These are phyloP conservation scores for Sycophila sp. DNA, from an alignment of 1,140 invertebrate species.

Conservation along the genomic window DNA sequence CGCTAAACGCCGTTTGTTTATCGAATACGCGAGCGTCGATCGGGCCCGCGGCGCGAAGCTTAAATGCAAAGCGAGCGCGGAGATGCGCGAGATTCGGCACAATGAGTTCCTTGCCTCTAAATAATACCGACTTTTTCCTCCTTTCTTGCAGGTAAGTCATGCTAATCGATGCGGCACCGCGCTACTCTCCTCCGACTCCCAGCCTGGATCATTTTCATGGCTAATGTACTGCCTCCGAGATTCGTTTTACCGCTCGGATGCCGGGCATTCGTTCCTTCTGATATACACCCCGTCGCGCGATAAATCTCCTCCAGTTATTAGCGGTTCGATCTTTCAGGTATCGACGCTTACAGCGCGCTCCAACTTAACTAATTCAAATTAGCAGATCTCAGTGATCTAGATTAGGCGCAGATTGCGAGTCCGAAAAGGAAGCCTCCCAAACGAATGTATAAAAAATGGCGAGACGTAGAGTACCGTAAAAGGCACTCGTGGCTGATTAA, in stretches of 20 bases:
- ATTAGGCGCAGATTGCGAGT: too few relatives aligned
- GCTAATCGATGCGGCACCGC: constrained; percentile 18
- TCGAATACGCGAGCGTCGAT: constrained; percentile 3
- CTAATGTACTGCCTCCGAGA: constrained; percentile 15
- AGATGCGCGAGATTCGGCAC: background rate
- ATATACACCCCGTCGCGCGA: background rate
- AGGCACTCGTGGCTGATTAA: too few relatives aligned
- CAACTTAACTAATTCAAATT: constrained; percentile 4
- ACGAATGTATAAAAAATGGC: too few relatives aligned
- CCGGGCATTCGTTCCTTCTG: constrained; percentile 11
- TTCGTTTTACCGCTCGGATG: background rate
- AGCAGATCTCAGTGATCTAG: too few relatives aligned
- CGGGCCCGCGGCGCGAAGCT: background rate
- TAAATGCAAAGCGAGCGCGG: background rate
- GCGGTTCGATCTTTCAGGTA: background rate
- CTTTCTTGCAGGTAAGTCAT: constrained; percentile 35
- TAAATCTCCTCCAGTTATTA: background rate
- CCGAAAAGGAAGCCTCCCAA: too few relatives aligned
- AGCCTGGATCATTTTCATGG: constrained; percentile 25
- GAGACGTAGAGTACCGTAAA: too few relatives aligned
- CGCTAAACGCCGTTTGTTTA: background rate
- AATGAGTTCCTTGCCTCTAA: background rate
- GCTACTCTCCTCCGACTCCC: background rate
- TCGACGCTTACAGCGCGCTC: background rate
- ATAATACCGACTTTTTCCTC: constrained; percentile 12